Evolutionary conservation across 2,888 invertebrate species (phyloP), one percentile per base, ranked within the genome.

Genomic region (Itoplectis maculator): DNA sequence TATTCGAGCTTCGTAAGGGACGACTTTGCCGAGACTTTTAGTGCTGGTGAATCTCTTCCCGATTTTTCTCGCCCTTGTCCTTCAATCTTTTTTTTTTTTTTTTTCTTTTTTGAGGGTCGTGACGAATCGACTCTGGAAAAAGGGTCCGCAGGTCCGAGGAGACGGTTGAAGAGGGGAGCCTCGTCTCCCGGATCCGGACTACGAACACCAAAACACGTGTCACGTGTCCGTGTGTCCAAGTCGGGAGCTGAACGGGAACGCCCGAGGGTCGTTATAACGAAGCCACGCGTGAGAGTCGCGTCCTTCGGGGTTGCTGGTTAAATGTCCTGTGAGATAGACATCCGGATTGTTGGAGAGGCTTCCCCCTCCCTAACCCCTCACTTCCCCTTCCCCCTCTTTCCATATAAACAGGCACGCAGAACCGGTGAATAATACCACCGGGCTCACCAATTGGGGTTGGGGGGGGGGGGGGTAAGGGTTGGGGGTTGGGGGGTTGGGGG

Each of bases 321-420:
- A 82, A 82, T 76, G 79, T 82, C 72, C 82, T 79, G 79, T 76
- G 79, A 79, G 82, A 79, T 76, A 79, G 76, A 79, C 82, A 82
- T 82, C 82, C 82, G 79, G 82, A 76, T 76, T 45, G 77, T 63
- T 11, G 18, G 54, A 37, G n/a, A 23, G n/a, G n/a, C n/a, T n/a
- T n/a, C n/a, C n/a, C n/a, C n/a, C n/a, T n/a, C n/a, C n/a, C n/a
- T n/a, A n/a, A n/a, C n/a, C n/a, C n/a, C n/a, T n/a, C n/a, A n/a
- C n/a, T n/a, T n/a, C n/a, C n/a, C n/a, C n/a, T n/a, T n/a, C n/a
- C n/a, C n/a, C n/a, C n/a, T n/a, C n/a, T n/a, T n/a, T n/a, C n/a
- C n/a, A n/a, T n/a, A n/a, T n/a, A n/a, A n/a, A n/a, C n/a, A 23
- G 40, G 45, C 15, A 35, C 23, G 59, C 56, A 59, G 45, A 61